Base-by-base conservation (phyloP, 2,113 vertebrate species). In the Cyrtonyx montezumae region DNA sequence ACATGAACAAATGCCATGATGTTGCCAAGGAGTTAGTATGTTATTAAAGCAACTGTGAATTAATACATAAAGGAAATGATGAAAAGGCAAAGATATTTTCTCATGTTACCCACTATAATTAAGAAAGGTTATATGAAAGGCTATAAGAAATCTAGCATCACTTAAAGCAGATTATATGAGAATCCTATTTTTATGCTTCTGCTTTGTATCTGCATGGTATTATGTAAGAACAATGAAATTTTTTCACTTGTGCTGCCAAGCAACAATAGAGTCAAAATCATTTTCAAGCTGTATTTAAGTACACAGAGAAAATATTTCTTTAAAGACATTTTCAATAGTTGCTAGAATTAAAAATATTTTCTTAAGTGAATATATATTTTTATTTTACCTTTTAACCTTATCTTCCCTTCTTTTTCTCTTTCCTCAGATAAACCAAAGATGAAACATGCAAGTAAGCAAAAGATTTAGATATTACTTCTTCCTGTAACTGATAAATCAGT, bases 361-460 rank as follows among this genome's bases (percentile, higher is more conserved):
- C 9, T 34, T 55, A 2, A n/a, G 4, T 51, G 20, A 75, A 48
- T 2, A 16, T 25, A 2, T 37, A 58, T 62, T 67, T 55, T 76
- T 70, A 13, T 84, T 81, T 88, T 49, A 26, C 85, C 46, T 74
- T 93, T 87, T 79, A 12, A 28, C 8, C 71, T 87, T 51, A 69
- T 2, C 16, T 93, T 86, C 37, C 8, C 4, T 58, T 83, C 9
- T 59, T 9, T 66, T 86, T 19, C 18, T 87, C 43, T 94, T 86
- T 76, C 63, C 28, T 40, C 75, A 96, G 95, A 93, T 48, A 96
- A 96, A 85, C 46, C 88, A 53, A 95, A 96, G 90, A 42, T 0
- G 4, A 96, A 96, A 70, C 94, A 96, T 86, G 83, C 94, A 94
- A 97, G 96, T 96, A 97, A 96, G 95, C 6, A 18, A 36, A 20